These are phyloP conservation scores for Brachypalpus laphriformis DNA, from an alignment of 2,888 invertebrate species.

Conservation along the genomic window DNA sequence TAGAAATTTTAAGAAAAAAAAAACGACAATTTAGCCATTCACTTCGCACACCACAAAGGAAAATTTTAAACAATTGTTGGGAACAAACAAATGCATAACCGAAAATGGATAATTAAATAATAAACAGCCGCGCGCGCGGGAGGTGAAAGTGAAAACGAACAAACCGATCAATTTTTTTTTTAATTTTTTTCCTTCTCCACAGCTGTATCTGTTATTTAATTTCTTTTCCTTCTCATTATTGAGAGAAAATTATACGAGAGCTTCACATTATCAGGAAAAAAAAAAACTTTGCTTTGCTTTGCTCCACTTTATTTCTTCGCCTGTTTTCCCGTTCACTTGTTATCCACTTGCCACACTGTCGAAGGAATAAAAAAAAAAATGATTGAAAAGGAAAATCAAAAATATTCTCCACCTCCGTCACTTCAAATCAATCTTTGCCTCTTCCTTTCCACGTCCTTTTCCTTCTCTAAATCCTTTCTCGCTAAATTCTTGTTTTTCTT, in stretches of 20 bases:
- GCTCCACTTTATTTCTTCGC: neutral
- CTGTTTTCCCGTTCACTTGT: neutral
- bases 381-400: neutral
- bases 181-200: neutral
- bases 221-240: neutral
- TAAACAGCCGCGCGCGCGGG: slow-evolving; percentile 32
- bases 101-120: slow-evolving; percentile 31
- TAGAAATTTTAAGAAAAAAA: neutral
- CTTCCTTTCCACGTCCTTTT: neutral
- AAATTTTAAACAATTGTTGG: slow-evolving; percentile 1
- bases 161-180: neutral
- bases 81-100: slow-evolving; percentile 22
- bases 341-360: neutral
- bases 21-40: slow-evolving; percentile 7
- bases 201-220: neutral
- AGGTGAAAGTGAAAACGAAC: slow-evolving; percentile 62
- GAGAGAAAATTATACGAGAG: neutral
- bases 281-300: slow-evolving; percentile 7
- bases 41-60: neutral
- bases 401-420: neutral
- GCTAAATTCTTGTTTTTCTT: neutral
- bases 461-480: neutral
- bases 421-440: neutral
- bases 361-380: neutral
- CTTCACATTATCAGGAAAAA: neutral